phyloP scores from a whole-genome alignment of 2,113 vertebrate genomes.

The Chrysemys picta region DNA sequence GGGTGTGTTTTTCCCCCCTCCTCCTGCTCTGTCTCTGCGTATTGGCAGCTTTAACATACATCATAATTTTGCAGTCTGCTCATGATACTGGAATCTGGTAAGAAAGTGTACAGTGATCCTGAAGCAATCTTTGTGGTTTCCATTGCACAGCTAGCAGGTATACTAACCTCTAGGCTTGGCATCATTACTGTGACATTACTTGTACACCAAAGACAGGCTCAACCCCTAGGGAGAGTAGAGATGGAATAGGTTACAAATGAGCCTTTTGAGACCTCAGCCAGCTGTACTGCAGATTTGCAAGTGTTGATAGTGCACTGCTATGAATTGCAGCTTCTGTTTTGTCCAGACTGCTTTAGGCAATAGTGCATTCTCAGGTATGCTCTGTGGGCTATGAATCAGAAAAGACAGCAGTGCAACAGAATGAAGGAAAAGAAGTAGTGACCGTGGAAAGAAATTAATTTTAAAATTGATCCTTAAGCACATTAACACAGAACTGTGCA shows the following conservation, averaged over 20 bases:
- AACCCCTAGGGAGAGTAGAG: neutral
- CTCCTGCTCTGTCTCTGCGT: constrained; percentile 6
- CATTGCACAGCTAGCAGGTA: rapidly evolving
- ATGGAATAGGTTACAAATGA: neutral
- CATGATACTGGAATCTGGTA: neutral
- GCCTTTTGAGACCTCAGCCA: neutral
- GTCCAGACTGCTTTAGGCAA: neutral
- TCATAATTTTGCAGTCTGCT: neutral
- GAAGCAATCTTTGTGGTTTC: rapidly evolving
- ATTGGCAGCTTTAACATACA: neutral
- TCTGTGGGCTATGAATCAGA: neutral
- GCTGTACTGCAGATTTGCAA: neutral
- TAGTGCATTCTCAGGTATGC: neutral
- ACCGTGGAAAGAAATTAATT: neutral
- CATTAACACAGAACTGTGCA: neutral
- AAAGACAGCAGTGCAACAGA: neutral
- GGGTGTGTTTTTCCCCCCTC: neutral
- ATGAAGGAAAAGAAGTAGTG: neutral
- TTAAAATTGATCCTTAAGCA: neutral
- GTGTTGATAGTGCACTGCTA: rapidly evolving
- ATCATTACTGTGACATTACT: neutral
- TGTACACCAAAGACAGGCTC: rapidly evolving
- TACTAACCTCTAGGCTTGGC: neutral
- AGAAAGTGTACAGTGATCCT: neutral
- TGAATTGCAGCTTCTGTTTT: neutral